These are phyloP conservation scores for Echinops telfairi DNA, from an alignment of 2,113 vertebrate genomes.

Conservation along the genomic window DNA sequence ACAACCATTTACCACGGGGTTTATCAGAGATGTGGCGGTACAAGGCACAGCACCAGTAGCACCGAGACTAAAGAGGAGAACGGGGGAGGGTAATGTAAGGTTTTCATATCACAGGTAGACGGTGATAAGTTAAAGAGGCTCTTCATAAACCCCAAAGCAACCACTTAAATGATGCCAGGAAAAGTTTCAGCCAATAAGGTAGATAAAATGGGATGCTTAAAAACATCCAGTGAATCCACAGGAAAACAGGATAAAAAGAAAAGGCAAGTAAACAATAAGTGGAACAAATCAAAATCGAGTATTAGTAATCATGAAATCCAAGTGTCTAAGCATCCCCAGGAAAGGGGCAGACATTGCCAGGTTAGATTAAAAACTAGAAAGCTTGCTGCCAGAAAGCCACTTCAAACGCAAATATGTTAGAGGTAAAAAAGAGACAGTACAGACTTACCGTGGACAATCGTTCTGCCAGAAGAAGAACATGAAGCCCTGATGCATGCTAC, in stretches of 20 bases:
- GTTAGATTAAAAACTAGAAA: conserved; percentile 5
- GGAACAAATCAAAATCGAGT: neutral
- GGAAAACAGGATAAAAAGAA: neutral
- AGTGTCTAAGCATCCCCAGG: neutral
- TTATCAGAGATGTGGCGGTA: neutral
- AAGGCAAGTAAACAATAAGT: neutral
- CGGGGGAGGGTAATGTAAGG: neutral
- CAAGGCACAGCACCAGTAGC: no score
- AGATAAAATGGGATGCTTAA: conserved; percentile 9
- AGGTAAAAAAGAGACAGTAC: neutral
- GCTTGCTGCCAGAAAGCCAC: neutral
- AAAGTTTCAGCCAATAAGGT: neutral
- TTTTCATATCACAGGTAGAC: neutral
- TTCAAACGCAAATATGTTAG: neutral
- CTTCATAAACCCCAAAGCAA: neutral
- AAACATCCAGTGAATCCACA: neutral
- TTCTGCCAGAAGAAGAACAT: neutral
- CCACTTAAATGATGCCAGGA: neutral
- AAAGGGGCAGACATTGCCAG: neutral
- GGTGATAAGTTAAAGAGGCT: neutral
- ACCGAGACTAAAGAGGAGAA: neutral
- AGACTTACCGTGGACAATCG: neutral
- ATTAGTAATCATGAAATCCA: neutral
- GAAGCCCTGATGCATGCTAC: neutral
- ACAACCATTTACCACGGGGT: neutral